phyloP scores from a whole-genome alignment of 37 sponge, comb jelly and placozoan genomes.

The Chondrilla cf. caribensis region DNA sequence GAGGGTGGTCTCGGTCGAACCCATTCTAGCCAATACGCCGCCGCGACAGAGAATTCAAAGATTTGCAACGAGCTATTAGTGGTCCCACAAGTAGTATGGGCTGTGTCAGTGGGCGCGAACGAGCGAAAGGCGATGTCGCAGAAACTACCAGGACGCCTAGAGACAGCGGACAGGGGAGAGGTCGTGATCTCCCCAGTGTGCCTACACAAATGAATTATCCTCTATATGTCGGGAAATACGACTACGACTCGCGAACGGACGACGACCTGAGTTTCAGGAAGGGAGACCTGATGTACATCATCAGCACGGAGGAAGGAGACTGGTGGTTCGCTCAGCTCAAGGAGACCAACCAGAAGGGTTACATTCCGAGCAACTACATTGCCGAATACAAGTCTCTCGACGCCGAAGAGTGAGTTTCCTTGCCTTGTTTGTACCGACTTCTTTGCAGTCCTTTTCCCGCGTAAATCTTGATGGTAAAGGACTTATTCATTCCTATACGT shows the following conservation, averaged over 20 bases:
- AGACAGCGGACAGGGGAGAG: no score
- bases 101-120: no score
- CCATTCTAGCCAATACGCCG: no score
- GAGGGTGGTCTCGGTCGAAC: no score
- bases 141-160: background rate
- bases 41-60: no score
- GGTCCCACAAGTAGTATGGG: no score
- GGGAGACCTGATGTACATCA: conserved; percentile 87
- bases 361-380: conserved; percentile 97
- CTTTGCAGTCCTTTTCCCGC: background rate
- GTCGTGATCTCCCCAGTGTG: no score
- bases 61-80: no score
- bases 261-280: conserved; percentile 93
- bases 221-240: conserved; percentile 92
- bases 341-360: conserved; percentile 76
- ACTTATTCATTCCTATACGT: no score
- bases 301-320: conserved; percentile 89
- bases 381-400: conserved; percentile 90
- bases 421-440: background rate
- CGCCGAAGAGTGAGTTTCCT: conserved; percentile 92
- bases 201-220: conserved; percentile 49
- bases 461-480: no score
- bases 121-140: background rate
- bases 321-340: conserved; percentile 96
- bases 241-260: conserved; percentile 91